Conservation (phyloP, 2,888 invertebrate genomes). For the Hypena proboscidalis region DNA sequence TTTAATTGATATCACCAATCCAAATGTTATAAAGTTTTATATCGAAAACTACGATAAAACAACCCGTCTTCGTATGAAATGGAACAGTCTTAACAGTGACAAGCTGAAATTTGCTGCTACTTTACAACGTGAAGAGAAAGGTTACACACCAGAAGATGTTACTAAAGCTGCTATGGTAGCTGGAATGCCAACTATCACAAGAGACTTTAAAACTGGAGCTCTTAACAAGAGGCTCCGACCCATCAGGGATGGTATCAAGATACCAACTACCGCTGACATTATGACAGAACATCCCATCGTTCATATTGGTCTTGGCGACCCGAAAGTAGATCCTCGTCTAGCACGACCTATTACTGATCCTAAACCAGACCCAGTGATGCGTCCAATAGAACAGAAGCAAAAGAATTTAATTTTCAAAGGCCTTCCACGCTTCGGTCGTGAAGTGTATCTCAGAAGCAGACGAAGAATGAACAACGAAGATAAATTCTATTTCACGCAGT, state of each 20-base stretch:
- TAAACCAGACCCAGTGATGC: slow-evolving; percentile 52
- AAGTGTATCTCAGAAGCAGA: slow-evolving; percentile 52
- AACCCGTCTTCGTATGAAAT: slow-evolving; percentile 55
- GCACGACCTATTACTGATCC: slow-evolving; percentile 49
- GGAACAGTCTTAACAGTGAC: slow-evolving; percentile 47
- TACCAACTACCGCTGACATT: slow-evolving; percentile 43
- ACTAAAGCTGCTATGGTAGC: slow-evolving; percentile 41
- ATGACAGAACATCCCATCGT: slow-evolving; percentile 52
- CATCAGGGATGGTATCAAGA: slow-evolving; percentile 43
- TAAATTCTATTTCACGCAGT: slow-evolving; percentile 55
- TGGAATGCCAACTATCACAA: slow-evolving; percentile 49
- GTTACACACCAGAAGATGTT: slow-evolving; percentile 48
- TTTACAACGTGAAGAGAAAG: slow-evolving; percentile 49
- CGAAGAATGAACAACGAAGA: slow-evolving; percentile 49
- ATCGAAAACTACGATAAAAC: slow-evolving; percentile 58
- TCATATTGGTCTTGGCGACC: slow-evolving; percentile 55
- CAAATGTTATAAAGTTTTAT: slow-evolving; percentile 56
- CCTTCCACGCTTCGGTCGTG: slow-evolving; percentile 52
- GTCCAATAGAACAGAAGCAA: slow-evolving; percentile 48
- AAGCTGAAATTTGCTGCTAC: slow-evolving; percentile 51
- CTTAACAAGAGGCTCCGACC: slow-evolving; percentile 42
- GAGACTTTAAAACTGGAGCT: slow-evolving; percentile 42
- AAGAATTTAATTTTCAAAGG: slow-evolving; percentile 51
- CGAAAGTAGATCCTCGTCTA: slow-evolving; percentile 53
- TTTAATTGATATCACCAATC: slow-evolving; percentile 53